These are phyloP conservation scores for Lepidonotus clava DNA, from an alignment of 2,888 invertebrate genomes.

Conservation along the genomic window DNA sequence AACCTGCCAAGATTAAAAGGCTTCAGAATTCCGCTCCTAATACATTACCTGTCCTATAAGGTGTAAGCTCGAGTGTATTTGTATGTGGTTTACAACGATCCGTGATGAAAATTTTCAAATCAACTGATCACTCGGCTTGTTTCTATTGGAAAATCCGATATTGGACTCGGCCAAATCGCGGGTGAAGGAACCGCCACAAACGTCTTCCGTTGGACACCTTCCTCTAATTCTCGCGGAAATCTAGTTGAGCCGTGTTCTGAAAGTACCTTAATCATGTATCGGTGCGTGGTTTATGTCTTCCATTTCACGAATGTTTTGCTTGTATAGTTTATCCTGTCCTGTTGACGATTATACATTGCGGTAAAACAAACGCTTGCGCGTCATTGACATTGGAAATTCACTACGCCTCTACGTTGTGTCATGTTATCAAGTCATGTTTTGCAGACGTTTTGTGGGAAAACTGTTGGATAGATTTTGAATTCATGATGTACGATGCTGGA, in stretches of 20 bases:
- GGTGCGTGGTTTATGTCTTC: background rate
- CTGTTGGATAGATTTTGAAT: background rate
- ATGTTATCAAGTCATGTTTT: background rate
- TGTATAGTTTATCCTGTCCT: background rate
- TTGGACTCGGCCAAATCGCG: constrained; percentile 34
- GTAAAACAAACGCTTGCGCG: background rate
- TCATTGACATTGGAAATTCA: too few relatives aligned
- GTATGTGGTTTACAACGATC: background rate
- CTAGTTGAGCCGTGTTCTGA: background rate
- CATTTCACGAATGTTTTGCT: background rate
- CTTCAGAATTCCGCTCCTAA: background rate
- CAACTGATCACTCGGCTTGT: background rate
- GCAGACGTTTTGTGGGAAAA: too few relatives aligned
- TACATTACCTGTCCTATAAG: background rate
- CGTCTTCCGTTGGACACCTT: too few relatives aligned
- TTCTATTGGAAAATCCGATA: background rate
- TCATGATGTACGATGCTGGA: background rate
- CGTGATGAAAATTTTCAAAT: background rate
- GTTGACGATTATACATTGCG: background rate
- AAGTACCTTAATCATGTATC: background rate
- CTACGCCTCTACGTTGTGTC: too few relatives aligned
- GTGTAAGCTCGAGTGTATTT: background rate
- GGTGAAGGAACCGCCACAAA: constrained; percentile 22
- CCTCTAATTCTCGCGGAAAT: background rate
- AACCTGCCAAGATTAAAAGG: background rate